A percentile compares a stretch with the other conserved stretches of the same genome.
Conservation (phyloP, 2,888 invertebrate genomes). For the Philhelius pedissequus region DNA sequence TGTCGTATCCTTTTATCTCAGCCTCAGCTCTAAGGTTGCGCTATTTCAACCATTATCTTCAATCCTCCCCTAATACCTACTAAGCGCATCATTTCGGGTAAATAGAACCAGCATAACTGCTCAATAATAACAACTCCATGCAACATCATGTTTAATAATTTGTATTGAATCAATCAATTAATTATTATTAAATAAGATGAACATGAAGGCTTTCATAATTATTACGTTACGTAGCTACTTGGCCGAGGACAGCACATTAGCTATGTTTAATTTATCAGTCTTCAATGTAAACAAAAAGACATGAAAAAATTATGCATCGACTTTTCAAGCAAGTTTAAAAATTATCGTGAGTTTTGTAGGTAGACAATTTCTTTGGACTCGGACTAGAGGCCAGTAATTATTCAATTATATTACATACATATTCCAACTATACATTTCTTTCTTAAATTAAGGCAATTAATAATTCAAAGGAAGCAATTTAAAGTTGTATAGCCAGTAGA, state of each 20-base stretch:
- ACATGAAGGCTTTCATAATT: neutral
- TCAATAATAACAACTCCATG: neutral
- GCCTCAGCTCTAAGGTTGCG: neutral
- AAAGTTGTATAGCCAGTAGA: constrained; percentile 27
- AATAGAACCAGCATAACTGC: neutral
- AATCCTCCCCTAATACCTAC: neutral
- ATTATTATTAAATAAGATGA: constrained; percentile 6
- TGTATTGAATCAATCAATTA: constrained; percentile 22
- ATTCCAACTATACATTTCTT: constrained; percentile 31
- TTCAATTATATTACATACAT: constrained; percentile 49
- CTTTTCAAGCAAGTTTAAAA: neutral
- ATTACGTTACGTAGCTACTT: neutral
- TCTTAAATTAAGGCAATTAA: constrained; percentile 55
- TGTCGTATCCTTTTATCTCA: constrained; percentile 1
- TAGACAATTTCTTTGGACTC: neutral
- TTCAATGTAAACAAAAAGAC: constrained; percentile 13
- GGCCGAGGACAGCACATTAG: neutral
- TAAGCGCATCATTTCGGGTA: neutral
- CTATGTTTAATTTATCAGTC: neutral
- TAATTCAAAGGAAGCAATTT: constrained; percentile 60
- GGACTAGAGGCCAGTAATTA: constrained; percentile 21
- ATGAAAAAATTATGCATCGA: neutral
- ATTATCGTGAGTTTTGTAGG: neutral
- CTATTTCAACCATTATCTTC: neutral
- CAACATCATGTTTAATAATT: constrained; percentile 16